Evolutionary conservation across 1,140 invertebrate species (phyloP), one percentile per base, ranked within the genome.

Genomic region (Drosophila parvula): DNA sequence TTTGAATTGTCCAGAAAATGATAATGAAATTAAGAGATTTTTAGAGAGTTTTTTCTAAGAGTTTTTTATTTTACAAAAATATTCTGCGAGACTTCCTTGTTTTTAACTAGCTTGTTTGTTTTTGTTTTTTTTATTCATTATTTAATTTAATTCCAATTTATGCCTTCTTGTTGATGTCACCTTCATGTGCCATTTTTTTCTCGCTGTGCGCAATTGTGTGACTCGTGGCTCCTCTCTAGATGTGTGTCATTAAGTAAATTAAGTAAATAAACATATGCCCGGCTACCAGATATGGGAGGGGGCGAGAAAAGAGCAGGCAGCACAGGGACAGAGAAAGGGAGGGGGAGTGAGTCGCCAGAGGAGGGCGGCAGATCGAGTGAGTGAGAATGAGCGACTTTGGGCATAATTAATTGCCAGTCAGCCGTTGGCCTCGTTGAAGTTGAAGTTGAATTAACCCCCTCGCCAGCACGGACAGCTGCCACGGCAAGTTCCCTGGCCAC

Each of bases 201-300:
- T 47, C 28, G 11, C 53, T 28, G 40, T 63, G 59, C 48, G 2
- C 18, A 48, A 38, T 44, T 79, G 43, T 51, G 10, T 67, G 74
- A 56, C 68, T 79, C 48, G 55, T 79, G 77, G 77, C 67, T 77
- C 76, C 27, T 48, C 62, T 36, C 51, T 73, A 43, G 69, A 73
- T 73, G 65, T 73, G 69, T 88, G 84, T 90, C 79, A 90, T 90
- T 90, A 90, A 91, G 89, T 91, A 91, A 90, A 90, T 90, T 90
- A 90, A 90, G 88, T 89, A 90, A 89, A 91, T 91, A 90, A 91
- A 90, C 89, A 90, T 88, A 90, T 90, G 89, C 73, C 83, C 64
- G 76, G 76, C 71, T 47, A 45, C 73, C 51, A 79, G 53, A 82
- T 55, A 80, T 48, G 61, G 34, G 43, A 32, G 43, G 61, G 64